Conservation (phyloP, 2,888 invertebrate genomes). For the Heteromurus nitidus region DNA sequence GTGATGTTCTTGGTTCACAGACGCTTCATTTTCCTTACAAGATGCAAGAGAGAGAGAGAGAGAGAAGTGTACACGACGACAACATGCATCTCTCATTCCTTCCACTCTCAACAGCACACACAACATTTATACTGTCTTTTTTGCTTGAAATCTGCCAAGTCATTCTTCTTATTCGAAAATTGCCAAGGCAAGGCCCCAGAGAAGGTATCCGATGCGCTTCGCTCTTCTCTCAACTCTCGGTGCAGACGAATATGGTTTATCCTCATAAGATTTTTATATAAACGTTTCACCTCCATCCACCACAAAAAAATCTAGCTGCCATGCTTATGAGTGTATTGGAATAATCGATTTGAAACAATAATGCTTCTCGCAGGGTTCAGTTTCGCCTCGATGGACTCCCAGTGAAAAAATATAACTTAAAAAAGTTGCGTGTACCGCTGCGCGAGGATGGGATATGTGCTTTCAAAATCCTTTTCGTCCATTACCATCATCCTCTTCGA, state of each 20-base stretch:
- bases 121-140: constrained; percentile 55
- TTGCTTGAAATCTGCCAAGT: constrained; percentile 63
- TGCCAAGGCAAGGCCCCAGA: constrained; percentile 66
- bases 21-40: constrained; percentile 37
- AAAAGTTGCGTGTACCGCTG: no score
- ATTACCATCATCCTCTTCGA: constrained; percentile 15
- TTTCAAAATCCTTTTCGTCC: constrained; percentile 4
- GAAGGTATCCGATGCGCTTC: constrained; percentile 44
- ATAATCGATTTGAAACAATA: constrained; percentile 72
- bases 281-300: constrained; percentile 46
- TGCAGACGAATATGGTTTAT: no score
- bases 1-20: constrained; percentile 57
- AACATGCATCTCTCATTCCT: constrained; percentile 48
- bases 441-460: no score
- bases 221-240: constrained; percentile 50
- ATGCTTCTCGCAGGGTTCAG: constrained; percentile 41
- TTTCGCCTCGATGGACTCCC: constrained; percentile 52
- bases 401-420: constrained; percentile 21
- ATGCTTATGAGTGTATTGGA: constrained; percentile 63
- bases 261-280: no score
- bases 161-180: constrained; percentile 68
- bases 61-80: no score
- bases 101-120: no score
- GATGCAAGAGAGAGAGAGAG: no score
- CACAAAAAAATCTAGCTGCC: constrained; percentile 50